phyloP scores from a whole-genome alignment of 1,140 invertebrate genomes.

The Aphidius ervi region DNA sequence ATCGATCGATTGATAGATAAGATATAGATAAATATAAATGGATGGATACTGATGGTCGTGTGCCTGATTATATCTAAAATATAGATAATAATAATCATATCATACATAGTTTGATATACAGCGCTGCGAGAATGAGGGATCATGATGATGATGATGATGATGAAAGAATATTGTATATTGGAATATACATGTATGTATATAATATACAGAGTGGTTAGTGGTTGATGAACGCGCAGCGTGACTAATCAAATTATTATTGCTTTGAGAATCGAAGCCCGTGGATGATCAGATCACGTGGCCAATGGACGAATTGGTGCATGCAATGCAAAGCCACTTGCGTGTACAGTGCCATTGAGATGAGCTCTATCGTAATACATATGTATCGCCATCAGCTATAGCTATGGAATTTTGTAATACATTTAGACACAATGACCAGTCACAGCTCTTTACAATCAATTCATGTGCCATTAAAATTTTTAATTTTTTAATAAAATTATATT shows the following conservation, averaged over 20 bases:
- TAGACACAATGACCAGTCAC: too few species aligned
- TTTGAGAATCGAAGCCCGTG: constrained; percentile 53
- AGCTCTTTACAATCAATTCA: too few species aligned
- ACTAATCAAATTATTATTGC: constrained; percentile 54
- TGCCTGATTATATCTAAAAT: neutral
- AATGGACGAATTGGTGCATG: constrained; percentile 46
- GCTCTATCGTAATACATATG: too few species aligned
- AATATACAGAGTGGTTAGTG: constrained; percentile 38
- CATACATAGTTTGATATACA: neutral
- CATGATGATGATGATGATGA: neutral
- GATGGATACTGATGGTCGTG: too few species aligned
- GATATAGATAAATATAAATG: too few species aligned
- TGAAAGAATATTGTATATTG: constrained; percentile 29
- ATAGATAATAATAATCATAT: neutral
- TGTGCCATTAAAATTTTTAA: too few species aligned
- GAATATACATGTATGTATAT: neutral
- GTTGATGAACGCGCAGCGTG: constrained; percentile 46
- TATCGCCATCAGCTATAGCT: too few species aligned
- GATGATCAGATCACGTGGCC: constrained; percentile 51
- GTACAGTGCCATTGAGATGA: constrained; percentile 14
- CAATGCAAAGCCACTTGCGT: constrained; percentile 49
- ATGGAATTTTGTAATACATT: too few species aligned
- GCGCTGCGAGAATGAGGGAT: neutral
- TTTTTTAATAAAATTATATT: too few species aligned
- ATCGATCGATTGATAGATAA: too few species aligned